A percentile compares a stretch with the other conserved stretches of the same genome.
Evolutionary conservation across 1,140 invertebrate genomes (phyloP).

Genomic region (Pachyrhynchus sulphureomaculatus): DNA sequence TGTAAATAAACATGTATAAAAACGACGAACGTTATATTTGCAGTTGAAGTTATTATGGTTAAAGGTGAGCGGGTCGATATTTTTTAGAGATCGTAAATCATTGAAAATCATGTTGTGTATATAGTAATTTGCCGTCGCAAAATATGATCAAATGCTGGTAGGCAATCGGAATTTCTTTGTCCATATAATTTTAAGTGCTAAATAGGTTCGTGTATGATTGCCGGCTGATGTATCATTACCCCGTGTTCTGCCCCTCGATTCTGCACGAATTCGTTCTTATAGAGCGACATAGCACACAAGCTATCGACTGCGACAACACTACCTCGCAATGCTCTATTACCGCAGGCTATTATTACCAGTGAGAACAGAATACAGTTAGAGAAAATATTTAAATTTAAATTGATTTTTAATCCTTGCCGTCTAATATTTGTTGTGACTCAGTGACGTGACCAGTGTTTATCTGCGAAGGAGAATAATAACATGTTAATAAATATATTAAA

Average conservation of each 20-base stretch:
- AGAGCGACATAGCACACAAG: constrained; percentile 11
- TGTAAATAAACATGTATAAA: too few species aligned
- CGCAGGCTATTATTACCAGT: constrained; percentile 22
- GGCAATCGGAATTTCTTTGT: constrained; percentile 35
- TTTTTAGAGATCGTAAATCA: constrained; percentile 15
- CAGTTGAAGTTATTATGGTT: too few species aligned
- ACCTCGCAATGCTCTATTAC: constrained; percentile 22
- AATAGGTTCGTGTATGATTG: constrained; percentile 39
- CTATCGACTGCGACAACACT: constrained; percentile 10
- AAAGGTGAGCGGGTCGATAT: background rate
- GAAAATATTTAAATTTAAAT: too few species aligned
- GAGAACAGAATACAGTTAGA: too few species aligned
- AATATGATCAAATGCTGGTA: constrained; percentile 31
- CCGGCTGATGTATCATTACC: constrained; percentile 35
- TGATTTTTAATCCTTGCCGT: too few species aligned
- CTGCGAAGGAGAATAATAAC: too few species aligned
- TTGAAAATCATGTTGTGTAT: constrained; percentile 22
- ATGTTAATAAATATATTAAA: too few species aligned
- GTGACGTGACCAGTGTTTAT: too few species aligned
- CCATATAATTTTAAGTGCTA: constrained; percentile 42
- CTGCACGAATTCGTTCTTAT: constrained; percentile 28
- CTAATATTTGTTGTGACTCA: too few species aligned
- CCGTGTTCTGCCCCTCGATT: constrained; percentile 21
- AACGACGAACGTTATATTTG: too few species aligned
- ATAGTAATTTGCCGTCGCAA: constrained; percentile 25